Base-by-base conservation (phyloP, 2,113 vertebrate genomes). In the Lontra canadensis region DNA sequence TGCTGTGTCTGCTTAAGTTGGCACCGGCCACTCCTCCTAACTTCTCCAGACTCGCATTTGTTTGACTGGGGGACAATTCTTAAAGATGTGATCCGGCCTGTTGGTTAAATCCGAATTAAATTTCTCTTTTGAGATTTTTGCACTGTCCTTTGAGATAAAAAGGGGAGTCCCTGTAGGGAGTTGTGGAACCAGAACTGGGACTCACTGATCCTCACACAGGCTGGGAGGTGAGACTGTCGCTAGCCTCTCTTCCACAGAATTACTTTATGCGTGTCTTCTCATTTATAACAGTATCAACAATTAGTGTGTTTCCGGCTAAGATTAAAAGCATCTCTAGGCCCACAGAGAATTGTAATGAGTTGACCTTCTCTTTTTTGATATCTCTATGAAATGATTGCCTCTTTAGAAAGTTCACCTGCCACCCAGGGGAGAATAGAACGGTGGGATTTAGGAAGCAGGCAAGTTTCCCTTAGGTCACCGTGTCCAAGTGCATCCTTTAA, bases 111-210 rank as follows among this genome's bases (percentile, higher is more conserved):
- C 69, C 18, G 26, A 95, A 96, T 94, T 83, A 55, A 81, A 59
- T 78, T 85, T 89, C 95, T 63, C 86, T 96, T 94, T 79, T 47
- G 96, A 96, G 81, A 88, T 87, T 95, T 92, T 69, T 88, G 61
- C 61, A 74, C 31, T 59, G 63, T 67, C 52, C 86, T 49, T 94
- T 65, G 84, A 94, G 88, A 69, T 95, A 84, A 93, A 92, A 92
- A 92, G 31, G 31, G 71, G 49, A 57, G n/a, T 69, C 81, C 23
- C 63, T 1, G 1, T 1, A 39, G 44, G 57, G 61, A 88, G 44
- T 67, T 73, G 18, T 47, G 59, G 90, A 84, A 63, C 76, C 49
- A n/a, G 49, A 94, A 73, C 20, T 94, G 92, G 91, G 83, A 90
- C 90, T 94, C 65, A 12, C 18, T 26, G 92, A 67, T 47, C 69